Evolutionary conservation across 2,797 vertebrate species (phyloP).

Genomic region (Buceros bicornis): DNA sequence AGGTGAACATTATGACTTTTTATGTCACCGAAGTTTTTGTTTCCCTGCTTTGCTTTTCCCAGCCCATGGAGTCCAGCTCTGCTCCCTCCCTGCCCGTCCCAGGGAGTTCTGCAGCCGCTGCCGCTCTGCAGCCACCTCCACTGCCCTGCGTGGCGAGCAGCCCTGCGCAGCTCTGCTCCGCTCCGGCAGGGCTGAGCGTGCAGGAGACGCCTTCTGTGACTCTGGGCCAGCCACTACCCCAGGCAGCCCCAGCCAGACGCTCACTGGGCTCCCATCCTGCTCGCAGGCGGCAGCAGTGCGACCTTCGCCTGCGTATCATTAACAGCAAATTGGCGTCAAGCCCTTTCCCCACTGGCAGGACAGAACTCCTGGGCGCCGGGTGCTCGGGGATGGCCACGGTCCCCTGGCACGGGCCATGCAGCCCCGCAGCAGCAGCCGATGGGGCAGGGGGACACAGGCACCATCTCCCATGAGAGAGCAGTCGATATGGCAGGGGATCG

Average conservation of each 20-base stretch:
- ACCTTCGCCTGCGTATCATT: neutral
- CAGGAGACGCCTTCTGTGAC: neutral
- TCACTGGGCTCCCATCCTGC: neutral
- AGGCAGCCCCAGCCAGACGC: rapidly evolving
- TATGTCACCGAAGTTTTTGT: neutral
- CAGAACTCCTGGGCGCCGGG: neutral
- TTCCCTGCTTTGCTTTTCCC: neutral
- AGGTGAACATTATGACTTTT: constrained; percentile 36
- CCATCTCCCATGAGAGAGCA: neutral
- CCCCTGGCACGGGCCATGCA: rapidly evolving
- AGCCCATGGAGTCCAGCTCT: rapidly evolving
- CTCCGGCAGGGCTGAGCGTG: neutral
- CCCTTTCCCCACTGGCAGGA: neutral
- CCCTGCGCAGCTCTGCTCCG: neutral
- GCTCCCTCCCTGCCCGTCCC: rapidly evolving
- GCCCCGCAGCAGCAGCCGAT: neutral
- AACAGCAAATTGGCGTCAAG: neutral
- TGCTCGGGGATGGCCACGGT: neutral
- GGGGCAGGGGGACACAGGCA: neutral
- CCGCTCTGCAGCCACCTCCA: neutral
- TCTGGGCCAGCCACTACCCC: rapidly evolving
- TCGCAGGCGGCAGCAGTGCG: rapidly evolving
- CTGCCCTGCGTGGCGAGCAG: too few relatives aligned
- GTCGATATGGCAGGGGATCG: rapidly evolving
- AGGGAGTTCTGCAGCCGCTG: rapidly evolving